phyloP scores from a whole-genome alignment of 2,113 vertebrate species.

The Cinclus mexicanus region DNA sequence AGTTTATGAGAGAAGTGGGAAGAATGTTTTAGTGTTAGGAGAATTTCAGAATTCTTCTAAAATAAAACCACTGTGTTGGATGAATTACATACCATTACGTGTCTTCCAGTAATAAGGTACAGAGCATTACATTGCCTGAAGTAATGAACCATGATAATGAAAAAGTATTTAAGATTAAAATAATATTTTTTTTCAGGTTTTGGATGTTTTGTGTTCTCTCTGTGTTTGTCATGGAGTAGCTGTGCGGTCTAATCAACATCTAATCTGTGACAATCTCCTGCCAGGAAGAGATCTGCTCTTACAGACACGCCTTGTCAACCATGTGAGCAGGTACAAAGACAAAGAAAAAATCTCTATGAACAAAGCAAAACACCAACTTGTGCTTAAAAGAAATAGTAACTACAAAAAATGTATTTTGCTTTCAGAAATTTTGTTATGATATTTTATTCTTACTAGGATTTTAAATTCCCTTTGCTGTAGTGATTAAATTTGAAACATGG shows the following conservation, averaged over 20 bases:
- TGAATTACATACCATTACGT: neutral
- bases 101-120: neutral
- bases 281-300: conserved; percentile 91
- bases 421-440: neutral
- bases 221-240: conserved; percentile 96
- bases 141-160: neutral
- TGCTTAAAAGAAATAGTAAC: neutral
- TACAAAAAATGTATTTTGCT: neutral
- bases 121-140: neutral
- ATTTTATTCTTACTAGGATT: neutral
- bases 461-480: neutral
- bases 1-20: neutral
- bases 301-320: conserved; percentile 92
- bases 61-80: neutral
- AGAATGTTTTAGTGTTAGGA: neutral
- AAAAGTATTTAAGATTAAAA: neutral
- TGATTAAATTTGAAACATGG: neutral
- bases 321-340: conserved; percentile 89
- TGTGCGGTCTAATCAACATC: conserved; percentile 93
- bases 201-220: conserved; percentile 93
- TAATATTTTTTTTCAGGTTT: conserved; percentile 73
- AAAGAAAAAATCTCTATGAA: neutral
- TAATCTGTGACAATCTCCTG: conserved; percentile 96
- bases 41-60: neutral
- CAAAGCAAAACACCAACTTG: neutral